Conservation (phyloP, 2,113 vertebrate species). For the Scomber japonicus region DNA sequence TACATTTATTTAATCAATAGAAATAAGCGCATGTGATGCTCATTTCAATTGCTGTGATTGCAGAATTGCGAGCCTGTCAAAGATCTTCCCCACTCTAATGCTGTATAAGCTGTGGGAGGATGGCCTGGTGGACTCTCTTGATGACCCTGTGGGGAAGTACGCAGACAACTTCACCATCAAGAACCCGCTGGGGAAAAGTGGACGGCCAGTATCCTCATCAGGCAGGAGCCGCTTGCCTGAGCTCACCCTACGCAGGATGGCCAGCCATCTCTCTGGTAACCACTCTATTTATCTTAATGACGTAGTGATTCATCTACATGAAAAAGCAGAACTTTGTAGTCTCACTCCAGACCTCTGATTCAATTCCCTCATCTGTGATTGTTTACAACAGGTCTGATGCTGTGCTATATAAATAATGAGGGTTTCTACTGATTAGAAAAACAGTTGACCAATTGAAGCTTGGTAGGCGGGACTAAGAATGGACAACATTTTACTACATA, state of each 20-base stretch:
- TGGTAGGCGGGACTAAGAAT: not conserved
- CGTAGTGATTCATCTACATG: not conserved
- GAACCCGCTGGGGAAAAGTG: slow-evolving; percentile 87
- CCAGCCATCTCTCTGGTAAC: slow-evolving; percentile 88
- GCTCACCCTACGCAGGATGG: slow-evolving; percentile 92
- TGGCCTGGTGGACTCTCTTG: slow-evolving; percentile 88
- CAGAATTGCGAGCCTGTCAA: slow-evolving; percentile 93
- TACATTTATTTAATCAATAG: slow-evolving; percentile 1
- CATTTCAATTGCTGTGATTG: slow-evolving; percentile 14
- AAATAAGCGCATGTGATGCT: not conserved
- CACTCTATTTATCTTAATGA: not conserved
- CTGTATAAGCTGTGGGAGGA: slow-evolving; percentile 94
- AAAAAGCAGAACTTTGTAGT: not conserved
- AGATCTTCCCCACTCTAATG: slow-evolving; percentile 94
- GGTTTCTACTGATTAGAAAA: not conserved
- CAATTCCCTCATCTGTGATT: not conserved
- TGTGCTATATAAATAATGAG: not conserved
- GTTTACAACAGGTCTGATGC: not conserved
- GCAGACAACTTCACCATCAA: slow-evolving; percentile 88
- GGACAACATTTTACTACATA: not conserved
- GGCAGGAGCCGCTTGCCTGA: slow-evolving; percentile 73
- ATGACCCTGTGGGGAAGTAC: slow-evolving; percentile 91
- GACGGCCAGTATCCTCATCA: slow-evolving; percentile 63
- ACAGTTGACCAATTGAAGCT: not conserved
- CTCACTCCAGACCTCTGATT: not conserved